Percentiles rank a stretch among this genome's conserved stretches.
Conservation (phyloP, 2,113 vertebrate genomes). For the Perca flavescens region DNA sequence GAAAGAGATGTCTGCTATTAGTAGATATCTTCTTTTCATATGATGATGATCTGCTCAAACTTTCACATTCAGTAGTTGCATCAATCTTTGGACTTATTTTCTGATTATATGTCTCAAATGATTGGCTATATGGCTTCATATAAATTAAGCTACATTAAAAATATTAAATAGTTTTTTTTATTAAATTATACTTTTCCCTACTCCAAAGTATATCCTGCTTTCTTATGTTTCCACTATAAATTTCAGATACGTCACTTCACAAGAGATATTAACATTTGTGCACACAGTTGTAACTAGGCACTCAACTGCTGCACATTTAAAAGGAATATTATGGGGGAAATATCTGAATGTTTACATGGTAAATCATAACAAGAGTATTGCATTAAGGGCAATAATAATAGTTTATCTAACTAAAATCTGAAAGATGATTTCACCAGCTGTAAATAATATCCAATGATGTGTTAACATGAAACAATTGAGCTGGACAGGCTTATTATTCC, state of each 20-base stretch:
- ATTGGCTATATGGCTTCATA: conserved; percentile 77
- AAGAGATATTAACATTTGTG: conserved; percentile 41
- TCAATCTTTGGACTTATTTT: conserved; percentile 64
- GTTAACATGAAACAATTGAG: not conserved
- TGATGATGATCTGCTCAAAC: conserved; percentile 19
- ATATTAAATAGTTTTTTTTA: conserved; percentile 57
- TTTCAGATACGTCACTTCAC: conserved; percentile 39
- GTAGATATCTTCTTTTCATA: conserved; percentile 21
- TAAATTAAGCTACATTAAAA: conserved; percentile 39
- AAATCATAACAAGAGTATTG: conserved; percentile 74
- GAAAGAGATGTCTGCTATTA: not conserved
- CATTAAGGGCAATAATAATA: conserved; percentile 71
- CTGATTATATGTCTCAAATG: conserved; percentile 54
- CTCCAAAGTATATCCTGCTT: conserved; percentile 16
- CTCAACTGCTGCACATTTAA: conserved; percentile 42
- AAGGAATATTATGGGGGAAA: conserved; percentile 7
- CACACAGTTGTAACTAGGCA: conserved; percentile 57
- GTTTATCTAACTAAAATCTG: conserved; percentile 32
- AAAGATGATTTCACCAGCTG: conserved; percentile 28
- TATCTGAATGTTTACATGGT: conserved; percentile 78
- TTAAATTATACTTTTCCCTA: conserved; percentile 41
- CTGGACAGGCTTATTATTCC: conserved; percentile 1
- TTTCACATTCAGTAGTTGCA: conserved; percentile 74
- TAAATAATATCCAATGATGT: not conserved
- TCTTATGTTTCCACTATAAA: not conserved